Base-by-base conservation (phyloP, 2,113 vertebrate genomes). In the Eublepharis macularius region DNA sequence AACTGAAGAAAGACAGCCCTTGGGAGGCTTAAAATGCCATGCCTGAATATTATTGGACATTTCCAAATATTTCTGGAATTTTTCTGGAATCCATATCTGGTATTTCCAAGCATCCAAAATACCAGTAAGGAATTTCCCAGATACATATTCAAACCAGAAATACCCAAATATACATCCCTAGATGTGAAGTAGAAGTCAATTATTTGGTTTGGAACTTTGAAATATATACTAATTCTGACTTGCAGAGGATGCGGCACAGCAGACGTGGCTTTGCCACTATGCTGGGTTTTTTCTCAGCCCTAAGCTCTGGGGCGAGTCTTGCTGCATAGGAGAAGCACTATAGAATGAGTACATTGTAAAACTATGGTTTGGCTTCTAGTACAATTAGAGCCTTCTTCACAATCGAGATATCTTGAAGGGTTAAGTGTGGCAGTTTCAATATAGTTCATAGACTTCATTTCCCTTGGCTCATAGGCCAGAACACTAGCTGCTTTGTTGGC, bases 401-500 rank as follows among this genome's bases (percentile, higher is more conserved):
- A 41, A 63, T 80, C 57, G 34, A 41, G 75, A 54, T n/a, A 10
- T 72, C 14, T 34, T 49, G 45, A 80, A 63, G 39, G 80, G 76
- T 21, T 49, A 49, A n/a, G 32, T 32, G 45, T 49, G 43, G 12
- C 9, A 32, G n/a, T 47, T 83, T 86, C 77, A 85, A 85, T 84
- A 81, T 66, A 79, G 78, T 85, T 60, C 73, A 69, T 72, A 75
- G 39, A 73, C 60, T 82, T 68, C 66, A n/a, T 29, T 49, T 39
- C 10, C 69, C 73, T 45, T 60, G 70, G 47, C 54, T 57, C 76
- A 45, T 11, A 32, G 39, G 32, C 43, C 49, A 68, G 36, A 54
- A 41, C 54, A 74, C 1, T 29, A 43, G 43, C 66, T 57, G 82
- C 87, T 89, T 91, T 91, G 85, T 87, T 76, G 24, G 45, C 39